These are phyloP conservation scores for Drosophila melanocephala DNA, from an alignment of 2,888 invertebrate genomes.

Conservation along the genomic window DNA sequence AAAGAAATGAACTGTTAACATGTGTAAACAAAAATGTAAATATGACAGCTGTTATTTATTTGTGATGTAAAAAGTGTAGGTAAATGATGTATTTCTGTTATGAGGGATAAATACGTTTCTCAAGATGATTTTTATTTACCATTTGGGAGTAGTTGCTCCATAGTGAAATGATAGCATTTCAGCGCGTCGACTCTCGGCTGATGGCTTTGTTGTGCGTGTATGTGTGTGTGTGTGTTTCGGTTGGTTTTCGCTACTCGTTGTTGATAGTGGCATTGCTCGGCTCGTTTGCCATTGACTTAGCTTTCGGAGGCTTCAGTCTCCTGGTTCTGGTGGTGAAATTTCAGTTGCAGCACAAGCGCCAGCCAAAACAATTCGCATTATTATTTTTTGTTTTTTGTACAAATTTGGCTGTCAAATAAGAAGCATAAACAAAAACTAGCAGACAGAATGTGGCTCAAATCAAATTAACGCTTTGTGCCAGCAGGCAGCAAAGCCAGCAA, in stretches of 20 bases:
- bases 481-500: constrained; percentile 6
- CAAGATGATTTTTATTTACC: neutral
- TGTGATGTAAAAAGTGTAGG: neutral
- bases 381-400: constrained; percentile 8
- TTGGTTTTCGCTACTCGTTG: constrained; percentile 35
- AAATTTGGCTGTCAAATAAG: constrained; percentile 12
- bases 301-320: constrained; percentile 50
- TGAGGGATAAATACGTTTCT: neutral
- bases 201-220: constrained; percentile 1
- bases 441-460: constrained; percentile 26
- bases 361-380: constrained; percentile 43
- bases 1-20: neutral
- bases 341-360: constrained; percentile 58
- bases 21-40: neutral
- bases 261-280: constrained; percentile 63
- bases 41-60: neutral
- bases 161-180: constrained; percentile 32
- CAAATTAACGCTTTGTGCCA: constrained; percentile 16
- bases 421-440: constrained; percentile 44
- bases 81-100: neutral
- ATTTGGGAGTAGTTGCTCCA: neutral
- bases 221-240: constrained; percentile 18
- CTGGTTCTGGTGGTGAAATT: constrained; percentile 53
- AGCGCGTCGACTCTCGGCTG: constrained; percentile 38
- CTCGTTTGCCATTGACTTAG: constrained; percentile 47